These are phyloP conservation scores for Phylloscopus collybita DNA, from an alignment of 2,797 vertebrate genomes.

Conservation along the genomic window DNA sequence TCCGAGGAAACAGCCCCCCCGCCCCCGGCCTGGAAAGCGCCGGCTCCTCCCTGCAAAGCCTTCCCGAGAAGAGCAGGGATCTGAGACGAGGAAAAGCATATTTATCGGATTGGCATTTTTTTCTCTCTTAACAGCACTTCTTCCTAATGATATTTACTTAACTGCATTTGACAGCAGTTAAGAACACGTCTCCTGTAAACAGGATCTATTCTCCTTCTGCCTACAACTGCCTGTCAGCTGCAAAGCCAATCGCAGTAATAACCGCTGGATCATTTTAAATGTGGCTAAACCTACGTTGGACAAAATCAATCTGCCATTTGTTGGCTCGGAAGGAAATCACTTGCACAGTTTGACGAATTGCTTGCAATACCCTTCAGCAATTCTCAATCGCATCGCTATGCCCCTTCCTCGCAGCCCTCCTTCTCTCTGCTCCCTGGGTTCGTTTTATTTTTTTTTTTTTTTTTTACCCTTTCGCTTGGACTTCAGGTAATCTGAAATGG, in stretches of 20 bases:
- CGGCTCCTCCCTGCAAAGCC: neutral
- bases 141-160: conserved; percentile 82
- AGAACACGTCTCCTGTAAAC: conserved; percentile 81
- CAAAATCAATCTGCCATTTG: conserved; percentile 93
- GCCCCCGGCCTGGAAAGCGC: neutral
- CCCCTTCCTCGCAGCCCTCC: conserved; percentile 45
- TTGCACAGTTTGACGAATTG: conserved; percentile 86
- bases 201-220: conserved; percentile 81
- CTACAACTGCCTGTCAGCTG: conserved; percentile 87
- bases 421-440: conserved; percentile 38
- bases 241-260: conserved; percentile 89
- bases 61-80: conserved; percentile 31
- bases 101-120: conserved; percentile 78
- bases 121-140: conserved; percentile 73
- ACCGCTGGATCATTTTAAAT: conserved; percentile 86
- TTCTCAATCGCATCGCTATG: conserved; percentile 74
- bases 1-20: neutral
- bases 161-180: conserved; percentile 85
- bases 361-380: conserved; percentile 81
- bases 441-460: conserved; percentile 47
- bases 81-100: conserved; percentile 64
- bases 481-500: conserved; percentile 95
- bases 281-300: conserved; percentile 84
- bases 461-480: conserved; percentile 82
- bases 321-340: conserved; percentile 86